phyloP scores from a whole-genome alignment of 2,113 vertebrate genomes.

The Scortum barcoo region DNA sequence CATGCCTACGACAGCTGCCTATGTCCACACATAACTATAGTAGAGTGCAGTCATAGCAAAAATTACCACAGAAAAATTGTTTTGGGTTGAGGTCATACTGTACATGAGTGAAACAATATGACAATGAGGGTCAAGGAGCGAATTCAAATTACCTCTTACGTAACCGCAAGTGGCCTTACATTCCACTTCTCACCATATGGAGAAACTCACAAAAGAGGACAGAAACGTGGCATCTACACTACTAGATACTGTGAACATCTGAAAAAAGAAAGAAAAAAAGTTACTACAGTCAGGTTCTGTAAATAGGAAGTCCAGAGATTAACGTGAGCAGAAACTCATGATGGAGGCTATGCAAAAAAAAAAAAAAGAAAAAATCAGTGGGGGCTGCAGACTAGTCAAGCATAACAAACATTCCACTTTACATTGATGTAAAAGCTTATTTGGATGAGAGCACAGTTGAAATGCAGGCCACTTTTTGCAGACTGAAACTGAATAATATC shows the following conservation, averaged over 20 bases:
- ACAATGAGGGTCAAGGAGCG: constrained; percentile 30
- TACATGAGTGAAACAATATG: constrained; percentile 43
- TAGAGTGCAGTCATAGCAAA: constrained; percentile 22
- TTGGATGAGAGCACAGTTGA: constrained; percentile 41
- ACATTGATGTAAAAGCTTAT: constrained; percentile 44
- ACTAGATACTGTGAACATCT: neutral
- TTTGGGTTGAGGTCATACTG: constrained; percentile 57
- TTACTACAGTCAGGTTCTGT: neutral
- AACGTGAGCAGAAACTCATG: constrained; percentile 13
- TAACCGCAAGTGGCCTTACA: constrained; percentile 58
- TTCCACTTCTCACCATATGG: constrained; percentile 42
- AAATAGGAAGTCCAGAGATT: neutral
- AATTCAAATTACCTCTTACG: constrained; percentile 59
- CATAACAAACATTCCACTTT: constrained; percentile 41
- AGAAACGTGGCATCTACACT: constrained; percentile 16
- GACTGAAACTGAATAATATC: constrained; percentile 51
- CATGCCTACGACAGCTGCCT: neutral
- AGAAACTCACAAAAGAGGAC: constrained; percentile 36
- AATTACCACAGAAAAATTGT: constrained; percentile 33
- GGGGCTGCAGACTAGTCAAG: constrained; percentile 41
- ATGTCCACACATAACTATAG: neutral
- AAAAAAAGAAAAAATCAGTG: constrained; percentile 13
- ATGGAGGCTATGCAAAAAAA: constrained; percentile 9
- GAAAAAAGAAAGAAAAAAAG: constrained; percentile 6
- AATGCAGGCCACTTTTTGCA: constrained; percentile 45